These are phyloP conservation scores for Callopanchax toddi DNA, from an alignment of 2,113 vertebrate species.

Conservation along the genomic window DNA sequence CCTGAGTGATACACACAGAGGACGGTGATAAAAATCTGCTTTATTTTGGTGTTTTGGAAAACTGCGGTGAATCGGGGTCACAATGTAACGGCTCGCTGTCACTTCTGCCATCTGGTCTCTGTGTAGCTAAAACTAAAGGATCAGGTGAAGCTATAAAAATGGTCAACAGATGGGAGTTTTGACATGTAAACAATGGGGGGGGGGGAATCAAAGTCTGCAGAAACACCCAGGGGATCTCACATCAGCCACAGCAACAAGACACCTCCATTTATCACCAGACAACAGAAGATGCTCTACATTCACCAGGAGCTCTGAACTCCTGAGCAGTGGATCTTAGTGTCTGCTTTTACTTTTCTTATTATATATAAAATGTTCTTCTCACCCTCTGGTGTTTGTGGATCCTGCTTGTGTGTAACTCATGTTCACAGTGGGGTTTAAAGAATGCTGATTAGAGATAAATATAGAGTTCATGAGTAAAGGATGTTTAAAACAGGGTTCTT, in stretches of 20 bases:
- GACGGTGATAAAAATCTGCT: background rate
- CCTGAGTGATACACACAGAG: background rate
- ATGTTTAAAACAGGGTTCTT: too few relatives aligned
- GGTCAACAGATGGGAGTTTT: constrained; percentile 45
- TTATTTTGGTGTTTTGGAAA: background rate
- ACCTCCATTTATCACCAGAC: background rate
- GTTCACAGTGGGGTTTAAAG: too few relatives aligned
- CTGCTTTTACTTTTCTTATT: too few relatives aligned
- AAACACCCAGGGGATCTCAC: constrained; percentile 19
- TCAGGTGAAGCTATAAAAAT: constrained; percentile 23
- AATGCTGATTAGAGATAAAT: too few relatives aligned
- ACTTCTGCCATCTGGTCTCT: constrained; percentile 45
- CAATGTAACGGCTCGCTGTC: constrained; percentile 22
- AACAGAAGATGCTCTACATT: background rate
- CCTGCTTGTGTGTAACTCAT: too few relatives aligned
- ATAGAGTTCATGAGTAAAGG: too few relatives aligned
- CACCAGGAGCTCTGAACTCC: too few relatives aligned
- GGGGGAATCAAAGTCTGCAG: background rate
- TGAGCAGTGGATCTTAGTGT: background rate
- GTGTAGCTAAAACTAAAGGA: constrained; percentile 23
- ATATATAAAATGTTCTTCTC: too few relatives aligned
- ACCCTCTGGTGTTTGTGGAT: too few relatives aligned
- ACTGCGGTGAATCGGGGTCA: constrained; percentile 7
- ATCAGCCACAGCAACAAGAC: constrained; percentile 12
- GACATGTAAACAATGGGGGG: constrained; percentile 22